Base-by-base conservation (phyloP, 2,888 invertebrate genomes). In the Syrista parreyssii region DNA sequence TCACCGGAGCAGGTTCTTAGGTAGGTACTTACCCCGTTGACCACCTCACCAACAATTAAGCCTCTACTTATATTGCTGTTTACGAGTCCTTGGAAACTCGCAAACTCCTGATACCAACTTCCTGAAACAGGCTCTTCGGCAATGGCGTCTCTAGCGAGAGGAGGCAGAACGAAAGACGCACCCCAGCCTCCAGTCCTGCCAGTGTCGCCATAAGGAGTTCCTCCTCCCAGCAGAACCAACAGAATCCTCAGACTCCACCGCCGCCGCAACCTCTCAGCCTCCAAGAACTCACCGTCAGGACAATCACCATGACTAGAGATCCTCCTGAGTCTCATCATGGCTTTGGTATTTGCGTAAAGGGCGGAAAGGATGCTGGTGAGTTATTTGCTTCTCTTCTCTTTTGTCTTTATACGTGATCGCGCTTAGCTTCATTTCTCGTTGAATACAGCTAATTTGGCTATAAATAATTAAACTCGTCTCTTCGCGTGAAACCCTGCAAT, bases 331-430 rank as follows among this genome's bases (percentile, higher is more conserved):
- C 95, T 85, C 94, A 95, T 73, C 97, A 97, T 91, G 97, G 97
- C 80, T 97, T 97, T 92, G 97, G 97, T 81, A 97, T 97, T 89
- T 97, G 97, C 93, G 97, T 97, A 90, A 97, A 97, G 92, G 97
- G 97, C 88, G 97, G 97, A 86, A 97, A 97, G 92, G 97, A 97
- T 92, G 95, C 97, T 92, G 97, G 97, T 97, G 91, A 92, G 91
- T 82, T 72, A 34, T n/a, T 15, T 34, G 1, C 34, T 34, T 34
- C 40, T 40, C 40, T 40, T 40, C 4, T 40, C 40, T 40, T 6
- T 0, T 40, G n/a, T n/a, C n/a, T 40, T 15, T 12, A 4, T 15
- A 40, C 40, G 40, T 15, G 40, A 40, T 40, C 40, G 40, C 15
- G 40, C 40, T 40, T 40, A 40, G 40, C 40, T 40, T 40, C 40